Evolutionary conservation across 2,113 vertebrate genomes (phyloP).

Genomic region (Todiramphus chloris): DNA sequence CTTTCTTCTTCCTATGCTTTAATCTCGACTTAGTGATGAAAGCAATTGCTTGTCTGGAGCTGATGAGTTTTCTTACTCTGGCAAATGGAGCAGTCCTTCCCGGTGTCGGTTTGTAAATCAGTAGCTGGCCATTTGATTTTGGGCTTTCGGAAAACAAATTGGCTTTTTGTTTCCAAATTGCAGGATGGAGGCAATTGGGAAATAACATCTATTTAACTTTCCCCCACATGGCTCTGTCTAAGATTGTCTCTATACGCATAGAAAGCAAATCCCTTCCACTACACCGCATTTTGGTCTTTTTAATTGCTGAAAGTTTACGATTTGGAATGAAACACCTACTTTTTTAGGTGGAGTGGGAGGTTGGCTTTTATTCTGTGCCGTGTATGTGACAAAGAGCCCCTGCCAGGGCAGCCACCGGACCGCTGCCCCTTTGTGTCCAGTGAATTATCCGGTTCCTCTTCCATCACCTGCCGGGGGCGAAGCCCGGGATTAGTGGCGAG

Average conservation of each 20-base stretch:
- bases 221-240: slow-evolving; percentile 15
- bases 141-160: slow-evolving; percentile 18
- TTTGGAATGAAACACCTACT: not conserved
- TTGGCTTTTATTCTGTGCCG: not conserved
- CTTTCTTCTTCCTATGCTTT: slow-evolving; percentile 61
- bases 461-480: not conserved
- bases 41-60: slow-evolving; percentile 16
- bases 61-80: slow-evolving; percentile 22
- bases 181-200: slow-evolving; percentile 4
- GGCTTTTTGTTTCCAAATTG: slow-evolving; percentile 44
- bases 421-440: not conserved
- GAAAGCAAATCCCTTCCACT: not conserved
- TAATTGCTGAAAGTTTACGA: slow-evolving; percentile 21
- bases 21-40: slow-evolving; percentile 45
- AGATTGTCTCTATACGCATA: not conserved
- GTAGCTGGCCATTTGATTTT: slow-evolving; percentile 16
- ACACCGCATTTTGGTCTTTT: not conserved
- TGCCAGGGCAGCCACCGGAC: not conserved
- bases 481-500: not conserved
- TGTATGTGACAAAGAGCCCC: not conserved
- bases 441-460: not conserved
- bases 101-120: not conserved
- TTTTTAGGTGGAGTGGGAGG: not conserved
- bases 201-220: not conserved
- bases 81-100: not conserved